Evolutionary conservation across 2,113 vertebrate genomes (phyloP), one percentile per base, ranked within the genome.

Genomic region (Rhegmatorhina hoffmannsi): DNA sequence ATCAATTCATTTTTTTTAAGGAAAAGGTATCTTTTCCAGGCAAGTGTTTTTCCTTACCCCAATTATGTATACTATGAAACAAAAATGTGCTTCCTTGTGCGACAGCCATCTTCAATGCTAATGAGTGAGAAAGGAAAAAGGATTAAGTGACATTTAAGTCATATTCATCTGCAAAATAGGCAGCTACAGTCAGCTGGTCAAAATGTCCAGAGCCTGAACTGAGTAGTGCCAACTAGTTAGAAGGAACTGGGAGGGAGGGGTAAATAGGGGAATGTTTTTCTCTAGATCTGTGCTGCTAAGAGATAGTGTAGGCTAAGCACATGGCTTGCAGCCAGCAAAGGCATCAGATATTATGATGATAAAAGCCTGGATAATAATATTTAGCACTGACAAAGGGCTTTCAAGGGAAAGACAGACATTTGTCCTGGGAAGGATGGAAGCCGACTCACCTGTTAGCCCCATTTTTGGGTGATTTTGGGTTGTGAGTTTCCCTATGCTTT

Each of bases 301-400:
- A 84, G 62, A 49, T 29, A 62, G 78, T 52, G 75, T 90, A 91
- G 89, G 78, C 75, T 92, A 94, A 88, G 82, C 75, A 63, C 25
- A 21, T 83, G 95, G 91, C 87, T 91, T 4, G 3, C 68, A 84
- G 94, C 87, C 93, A 96, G 81, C 58, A 85, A 87, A 87, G 49
- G 63, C 89, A 95, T 87, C 78, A 73, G 74, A 85, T 93, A 84
- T 67, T 77, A 81, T 7, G 38, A 60, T 44, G 63, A 36, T 92
- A 93, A 95, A 92, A 95, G 82, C 82, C 38, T 86, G 25, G 14
- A 92, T 87, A 79, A 72, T 93, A 89, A 90, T 43, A 64, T 60
- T 93, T 84, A 87, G 76, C 52, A 60, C n/a, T 1, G 16, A 72
- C 66, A 92, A 90, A 90, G 17, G 47, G 80, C 53, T 95, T 96